Evolutionary conservation across 2,888 invertebrate genomes (phyloP), one percentile per base, ranked within the genome.

Genomic region (Drosophila affinis): DNA sequence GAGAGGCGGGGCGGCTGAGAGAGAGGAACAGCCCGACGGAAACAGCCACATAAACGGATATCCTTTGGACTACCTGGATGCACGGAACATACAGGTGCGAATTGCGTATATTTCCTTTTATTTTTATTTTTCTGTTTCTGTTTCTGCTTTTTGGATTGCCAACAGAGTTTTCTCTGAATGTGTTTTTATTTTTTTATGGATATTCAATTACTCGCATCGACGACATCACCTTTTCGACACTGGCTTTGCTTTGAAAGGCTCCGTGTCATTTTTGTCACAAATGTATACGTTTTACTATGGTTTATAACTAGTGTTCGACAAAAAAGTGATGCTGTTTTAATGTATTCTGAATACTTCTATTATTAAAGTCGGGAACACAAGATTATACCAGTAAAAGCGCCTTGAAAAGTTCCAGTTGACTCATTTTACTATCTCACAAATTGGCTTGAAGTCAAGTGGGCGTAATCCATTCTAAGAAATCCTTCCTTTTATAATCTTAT

Each of bases 71-170:
- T 88, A 88, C 79, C 74, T 82, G 67, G 90, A 91, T 73, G 80
- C 87, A 61, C 89, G 86, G 86, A 81, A 82, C 79, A 75, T 90
- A 85, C 90, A 91, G 91, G 92, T 92, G 88, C 85, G 90, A 88
- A 69, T 47, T 51, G 45, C 17, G 12, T 52, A 18, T 34, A 34
- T 27, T n/a, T 34, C 34, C 12, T 34, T 34, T 34, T 34, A 34
- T 29, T 18, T 27, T 18, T 34, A 12, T 5, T 12, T 34, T 34
- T 34, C 12, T 53, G 32, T 51, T 52, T 57, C 44, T 29, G 52
- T 45, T 21, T 27, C 21, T 29, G 29, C 29, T 17, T 32, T 62
- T 72, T 64, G 58, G 65, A 65, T 46, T 52, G 48, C 46, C 55
- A 70, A 29, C 76, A 68, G 74, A 69, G 74, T 62, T 83, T 84